phyloP scores from a whole-genome alignment of 2,113 vertebrate genomes.

The Erinaceus europaeus region DNA sequence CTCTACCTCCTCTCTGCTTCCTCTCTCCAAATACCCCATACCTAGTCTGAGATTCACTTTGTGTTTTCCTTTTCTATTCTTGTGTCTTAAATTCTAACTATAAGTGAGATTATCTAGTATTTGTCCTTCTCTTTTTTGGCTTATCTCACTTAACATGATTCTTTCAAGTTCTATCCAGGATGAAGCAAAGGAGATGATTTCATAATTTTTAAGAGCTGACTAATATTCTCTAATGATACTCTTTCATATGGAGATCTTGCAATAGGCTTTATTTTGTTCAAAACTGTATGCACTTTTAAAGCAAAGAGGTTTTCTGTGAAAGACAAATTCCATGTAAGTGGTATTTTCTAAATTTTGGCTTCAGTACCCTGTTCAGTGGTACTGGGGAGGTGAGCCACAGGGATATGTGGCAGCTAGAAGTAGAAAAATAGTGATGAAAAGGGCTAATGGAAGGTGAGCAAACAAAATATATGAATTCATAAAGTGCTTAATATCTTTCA shows the following conservation, averaged over 20 bases:
- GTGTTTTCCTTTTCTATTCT: not conserved
- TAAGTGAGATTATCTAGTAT: too few species aligned
- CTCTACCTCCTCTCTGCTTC: too few species aligned
- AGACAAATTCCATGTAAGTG: not conserved
- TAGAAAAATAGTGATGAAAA: not conserved
- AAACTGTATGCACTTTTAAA: not conserved
- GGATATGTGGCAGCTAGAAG: not conserved
- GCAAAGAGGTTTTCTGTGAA: not conserved
- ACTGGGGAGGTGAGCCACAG: too few species aligned
- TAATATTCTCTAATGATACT: not conserved
- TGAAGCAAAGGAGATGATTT: not conserved
- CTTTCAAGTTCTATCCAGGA: too few species aligned
- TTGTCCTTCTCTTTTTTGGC: not conserved
- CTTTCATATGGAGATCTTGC: not conserved
- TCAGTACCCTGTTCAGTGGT: too few species aligned
- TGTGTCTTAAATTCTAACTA: too few species aligned
- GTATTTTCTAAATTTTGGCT: fast-evolving
- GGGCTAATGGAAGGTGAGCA: too few species aligned
- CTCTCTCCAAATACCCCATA: too few species aligned
- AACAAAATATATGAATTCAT: too few species aligned
- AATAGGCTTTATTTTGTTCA: not conserved
- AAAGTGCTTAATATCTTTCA: too few species aligned
- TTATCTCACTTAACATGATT: not conserved
- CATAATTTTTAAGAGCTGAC: conserved; percentile 17
- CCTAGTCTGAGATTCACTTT: too few species aligned